Base-by-base conservation (phyloP, 2,888 invertebrate species). In the Chorisops tibialis region DNA sequence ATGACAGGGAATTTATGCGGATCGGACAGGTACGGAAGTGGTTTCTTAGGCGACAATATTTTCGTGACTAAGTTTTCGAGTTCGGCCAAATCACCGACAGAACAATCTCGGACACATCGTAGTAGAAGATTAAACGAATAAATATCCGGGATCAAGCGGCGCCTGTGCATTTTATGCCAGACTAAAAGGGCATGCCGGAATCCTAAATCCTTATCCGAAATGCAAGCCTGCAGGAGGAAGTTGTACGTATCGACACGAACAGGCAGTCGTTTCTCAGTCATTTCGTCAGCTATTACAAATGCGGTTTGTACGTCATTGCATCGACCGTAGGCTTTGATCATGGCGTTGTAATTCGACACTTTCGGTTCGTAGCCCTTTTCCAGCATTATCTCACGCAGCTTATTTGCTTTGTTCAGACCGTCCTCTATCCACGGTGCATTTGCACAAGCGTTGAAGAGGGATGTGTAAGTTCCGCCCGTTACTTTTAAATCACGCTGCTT, bases 321-420 rank as follows among this genome's bases (percentile, higher is more conserved):
- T 63, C 88, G 81, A 0, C 93, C 93, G 79, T 91, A 96, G 1
- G 93, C 92, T 81, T 93, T 95, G 35, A 96, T 91, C 88, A 96
- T 90, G 3, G 89, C 85, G 80, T 94, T 88, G 72, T 91, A 95
- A 71, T 89, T 91, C 6, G 86, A 85, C 1, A 84, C 75, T 73
- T 92, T 93, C 3, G 90, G 85, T 66, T 84, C 80, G 66, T 85
- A 79, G 6, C 84, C 82, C 69, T 87, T 88, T 68, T 88, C 85
- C 50, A 82, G 74, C 83, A 95, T 87, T 3, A 85, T 77, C 62
- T 85, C 78, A 59, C 87, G 80, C 52, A 96, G 79, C 64, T 84
- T 77, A 19, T 78, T 80, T 0, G 93, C 88, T 73, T 85, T 81
- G 56, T 82, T 79, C 39, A 94, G 74, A 0, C 90, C 93, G 75